Base-by-base conservation (phyloP, 2,888 invertebrate genomes). In the Stenchaetothrips biformis region DNA sequence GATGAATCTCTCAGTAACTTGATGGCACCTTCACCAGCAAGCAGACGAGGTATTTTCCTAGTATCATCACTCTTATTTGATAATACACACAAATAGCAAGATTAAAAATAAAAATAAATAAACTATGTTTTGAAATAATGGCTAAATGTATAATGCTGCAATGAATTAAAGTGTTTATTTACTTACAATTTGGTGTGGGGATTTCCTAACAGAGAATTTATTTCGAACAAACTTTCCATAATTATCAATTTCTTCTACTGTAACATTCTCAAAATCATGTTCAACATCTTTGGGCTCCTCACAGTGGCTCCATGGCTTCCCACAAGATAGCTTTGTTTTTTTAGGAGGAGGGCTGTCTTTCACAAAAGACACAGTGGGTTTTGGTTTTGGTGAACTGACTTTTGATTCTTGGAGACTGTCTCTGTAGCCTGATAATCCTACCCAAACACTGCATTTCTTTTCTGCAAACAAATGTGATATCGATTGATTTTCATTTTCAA, bases 261-360 rank as follows among this genome's bases (percentile, higher is more conserved):
- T 92, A 0, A 91, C 88, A 0, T 86, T 83, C 1, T 89, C 87
- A 1, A 92, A 83, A 83, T 91, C 88, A 8, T 91, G 88, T 16
- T 90, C 89, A n/a, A 94, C 87, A 86, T 94, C 92, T 0, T 90
- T 85, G 0, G 94, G 94, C 84, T 94, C 93, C 81, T 90, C 88
- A 53, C 87, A 86, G 77, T 86, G 86, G 49, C 85, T 84, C 89
- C 90, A 90, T 0, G 88, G 87, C 84, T 88, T 89, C 11, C 21
- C 7, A 21, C 21, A 74, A 49, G 49, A 85, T 84, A 0, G 83
- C 59, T 48, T 80, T 77, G 59, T 77, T 80, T 77, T 81, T 49
- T 53, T 79, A 2, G 2, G 2, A 6, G 79, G 37, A 7, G 1
- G 13, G 8, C n/a, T 25, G 25, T n/a, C 37, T 59, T 37, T 79